Evolutionary conservation across 2,888 invertebrate genomes (phyloP).

Genomic region (Lasioglossum leucozonium): DNA sequence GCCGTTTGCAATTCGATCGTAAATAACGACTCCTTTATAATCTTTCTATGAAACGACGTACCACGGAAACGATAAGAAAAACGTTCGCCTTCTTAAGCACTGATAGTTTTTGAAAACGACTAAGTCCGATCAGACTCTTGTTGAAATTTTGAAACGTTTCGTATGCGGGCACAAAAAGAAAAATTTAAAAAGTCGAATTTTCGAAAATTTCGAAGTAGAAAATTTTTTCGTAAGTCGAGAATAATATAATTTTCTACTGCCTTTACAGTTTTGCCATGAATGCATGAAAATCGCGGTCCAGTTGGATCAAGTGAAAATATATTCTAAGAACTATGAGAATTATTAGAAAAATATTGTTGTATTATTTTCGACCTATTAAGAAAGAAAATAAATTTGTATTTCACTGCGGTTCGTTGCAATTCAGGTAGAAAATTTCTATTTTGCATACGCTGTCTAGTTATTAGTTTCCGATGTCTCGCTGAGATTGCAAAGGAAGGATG

Average conservation of each 20-base stretch:
- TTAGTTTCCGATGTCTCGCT: not conserved
- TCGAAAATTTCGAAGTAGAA: no score
- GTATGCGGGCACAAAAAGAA: no score
- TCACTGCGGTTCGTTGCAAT: no score
- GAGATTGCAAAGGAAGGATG: not conserved
- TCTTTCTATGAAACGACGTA: not conserved
- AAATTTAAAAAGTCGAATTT: no score
- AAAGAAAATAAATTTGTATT: no score
- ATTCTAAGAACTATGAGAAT: no score
- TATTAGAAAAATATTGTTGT: no score
- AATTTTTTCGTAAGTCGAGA: no score
- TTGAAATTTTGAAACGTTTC: not conserved
- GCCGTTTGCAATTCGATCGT: not conserved
- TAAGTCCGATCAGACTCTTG: not conserved
- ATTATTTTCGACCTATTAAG: no score
- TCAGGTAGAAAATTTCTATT: no score
- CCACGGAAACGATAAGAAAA: not conserved
- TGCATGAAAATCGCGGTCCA: not conserved
- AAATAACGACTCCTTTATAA: conserved; percentile 66
- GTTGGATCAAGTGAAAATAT: no score
- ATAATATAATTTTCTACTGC: not conserved
- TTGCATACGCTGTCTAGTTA: no score
- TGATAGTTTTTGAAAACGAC: not conserved
- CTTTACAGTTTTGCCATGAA: not conserved
- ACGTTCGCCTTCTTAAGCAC: not conserved